Base-by-base conservation (phyloP, 2,888 invertebrate genomes). In the Zonitis immaculata region DNA sequence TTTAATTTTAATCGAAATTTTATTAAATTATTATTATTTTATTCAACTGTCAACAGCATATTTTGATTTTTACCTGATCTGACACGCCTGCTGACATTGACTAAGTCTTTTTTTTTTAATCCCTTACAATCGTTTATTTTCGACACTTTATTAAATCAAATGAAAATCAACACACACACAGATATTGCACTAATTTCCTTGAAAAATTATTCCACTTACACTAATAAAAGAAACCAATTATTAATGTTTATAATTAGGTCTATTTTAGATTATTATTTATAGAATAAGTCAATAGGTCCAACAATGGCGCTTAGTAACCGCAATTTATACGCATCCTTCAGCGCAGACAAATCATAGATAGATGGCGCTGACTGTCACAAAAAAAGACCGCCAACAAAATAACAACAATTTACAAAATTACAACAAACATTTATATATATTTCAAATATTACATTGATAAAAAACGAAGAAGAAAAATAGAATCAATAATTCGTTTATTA, bases 11-110 rank as follows among this genome's bases (percentile, higher is more conserved):
- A 44, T 47, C 58, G 22, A 47, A 64, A 59, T 58, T n/a, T 61
- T 67, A 58, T 64, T 61, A 18, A 18, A 16, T 39, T 39, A n/a
- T n/a, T n/a, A n/a, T 39, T 18, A 11, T 20, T 39, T 1, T 8
- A 11, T 12, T 16, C 14, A 70, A 67, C 69, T 70, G 70, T 72
- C 71, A 71, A 39, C 39, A 18, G 35, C 66, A 69, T 74, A 72
- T 73, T 74, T 71, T 73, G 72, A 73, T 72, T 74, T 73, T 70
- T 88, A 89, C 89, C 89, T 89, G 89, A 82, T 89, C 89, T 85
- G 88, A 87, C 86, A 89, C 88, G 88, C 88, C 88, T 87, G 89
- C 86, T 87, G 88, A 89, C 89, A 89, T 89, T 86, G 86, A 86
- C 86, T 80, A 82, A 25, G 79, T 80, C 80, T 82, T 65, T 82